These are phyloP conservation scores for Malachius bipustulatus DNA, from an alignment of 2,888 invertebrate genomes.

Conservation along the genomic window DNA sequence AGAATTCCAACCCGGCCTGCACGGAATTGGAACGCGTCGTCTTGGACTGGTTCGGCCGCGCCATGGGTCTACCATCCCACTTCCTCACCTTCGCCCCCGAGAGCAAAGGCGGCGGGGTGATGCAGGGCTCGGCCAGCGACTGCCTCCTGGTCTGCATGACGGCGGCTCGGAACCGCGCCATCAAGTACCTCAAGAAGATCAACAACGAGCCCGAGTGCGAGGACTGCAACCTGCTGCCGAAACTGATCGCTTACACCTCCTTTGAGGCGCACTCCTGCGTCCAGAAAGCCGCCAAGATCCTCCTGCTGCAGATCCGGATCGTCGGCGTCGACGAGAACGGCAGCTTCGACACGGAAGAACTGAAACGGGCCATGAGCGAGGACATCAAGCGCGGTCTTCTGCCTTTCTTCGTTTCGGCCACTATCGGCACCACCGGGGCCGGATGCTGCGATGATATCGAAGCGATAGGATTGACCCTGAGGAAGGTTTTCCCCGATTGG, in stretches of 20 bases:
- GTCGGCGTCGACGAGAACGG: constrained; percentile 60
- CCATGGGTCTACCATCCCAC: constrained; percentile 58
- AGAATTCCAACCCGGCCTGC: constrained; percentile 96
- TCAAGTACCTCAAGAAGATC: constrained; percentile 49
- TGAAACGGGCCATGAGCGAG: constrained; percentile 53
- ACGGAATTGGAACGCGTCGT: constrained; percentile 82
- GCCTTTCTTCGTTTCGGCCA: constrained; percentile 74
- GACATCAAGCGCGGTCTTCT: constrained; percentile 63
- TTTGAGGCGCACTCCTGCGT: constrained; percentile 65
- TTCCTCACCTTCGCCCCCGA: constrained; percentile 45
- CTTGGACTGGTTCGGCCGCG: constrained; percentile 70
- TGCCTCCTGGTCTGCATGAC: constrained; percentile 67
- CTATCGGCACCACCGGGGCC: constrained; percentile 72
- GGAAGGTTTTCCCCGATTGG: constrained; percentile 41
- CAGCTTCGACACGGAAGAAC: constrained; percentile 48
- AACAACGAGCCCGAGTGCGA: constrained; percentile 39
- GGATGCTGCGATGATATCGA: constrained; percentile 73
- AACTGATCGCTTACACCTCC: constrained; percentile 64
- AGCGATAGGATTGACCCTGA: constrained; percentile 65
- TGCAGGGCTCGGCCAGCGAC: constrained; percentile 76
- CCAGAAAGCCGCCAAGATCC: constrained; percentile 68
- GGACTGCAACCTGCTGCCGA: constrained; percentile 63
- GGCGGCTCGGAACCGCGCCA: constrained; percentile 62
- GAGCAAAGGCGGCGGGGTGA: constrained; percentile 64
- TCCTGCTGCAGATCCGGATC: constrained; percentile 58